Percentiles rank a stretch among this genome's conserved stretches.
Evolutionary conservation across 2,797 vertebrate species (phyloP).

Genomic region (Nannoperca australis): DNA sequence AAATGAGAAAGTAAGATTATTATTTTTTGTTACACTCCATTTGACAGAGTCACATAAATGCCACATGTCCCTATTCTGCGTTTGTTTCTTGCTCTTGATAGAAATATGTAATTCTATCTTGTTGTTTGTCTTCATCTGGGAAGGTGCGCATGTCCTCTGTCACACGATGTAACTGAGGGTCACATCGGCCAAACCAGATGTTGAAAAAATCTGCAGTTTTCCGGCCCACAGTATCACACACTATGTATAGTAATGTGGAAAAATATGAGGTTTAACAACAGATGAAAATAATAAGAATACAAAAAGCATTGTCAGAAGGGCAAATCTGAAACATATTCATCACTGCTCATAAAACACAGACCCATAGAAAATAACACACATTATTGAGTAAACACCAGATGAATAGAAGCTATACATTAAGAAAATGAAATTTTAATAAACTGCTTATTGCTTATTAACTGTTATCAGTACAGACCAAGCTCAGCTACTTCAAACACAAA

Average conservation of each 20-base stretch:
- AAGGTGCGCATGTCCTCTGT: constrained; percentile 51
- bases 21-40: not conserved
- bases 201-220: constrained; percentile 44
- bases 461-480: not conserved
- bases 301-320: not conserved
- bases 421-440: constrained; percentile 32
- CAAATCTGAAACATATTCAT: constrained; percentile 3
- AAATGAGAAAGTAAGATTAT: not conserved
- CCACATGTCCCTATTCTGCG: not conserved
- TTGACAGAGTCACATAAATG: not conserved
- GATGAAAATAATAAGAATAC: not conserved
- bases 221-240: constrained; percentile 5
- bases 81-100: constrained; percentile 27
- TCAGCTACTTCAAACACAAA: constrained; percentile 6
- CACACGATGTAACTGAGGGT: constrained; percentile 49
- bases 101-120: constrained; percentile 14
- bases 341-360: not conserved
- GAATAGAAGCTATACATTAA: not conserved
- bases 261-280: not conserved
- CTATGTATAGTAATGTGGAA: not conserved
- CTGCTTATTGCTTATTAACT: not conserved
- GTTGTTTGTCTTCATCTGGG: constrained; percentile 39
- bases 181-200: constrained; percentile 66
- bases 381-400: not conserved
- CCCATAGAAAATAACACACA: not conserved